Conservation (phyloP, 2,888 invertebrate species). For the Rhingia campestris region DNA sequence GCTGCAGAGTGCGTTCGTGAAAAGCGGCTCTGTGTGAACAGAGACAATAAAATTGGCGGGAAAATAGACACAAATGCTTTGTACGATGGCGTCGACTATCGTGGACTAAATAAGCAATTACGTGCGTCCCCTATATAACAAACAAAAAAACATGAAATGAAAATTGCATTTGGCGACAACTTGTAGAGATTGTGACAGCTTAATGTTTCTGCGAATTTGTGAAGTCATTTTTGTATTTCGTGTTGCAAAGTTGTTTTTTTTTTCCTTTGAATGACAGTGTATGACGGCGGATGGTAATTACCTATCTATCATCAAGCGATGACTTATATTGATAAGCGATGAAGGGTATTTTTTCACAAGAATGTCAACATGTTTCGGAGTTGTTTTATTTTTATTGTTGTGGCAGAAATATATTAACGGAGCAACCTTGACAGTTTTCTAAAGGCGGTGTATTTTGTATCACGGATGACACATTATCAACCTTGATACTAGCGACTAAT, state of each 20-base stretch:
- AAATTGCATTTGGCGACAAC: constrained; percentile 31
- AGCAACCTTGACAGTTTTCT: too few relatives aligned
- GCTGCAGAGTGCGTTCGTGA: constrained; percentile 20
- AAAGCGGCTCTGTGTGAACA: neutral
- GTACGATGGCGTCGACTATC: constrained; percentile 5
- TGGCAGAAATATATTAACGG: too few relatives aligned
- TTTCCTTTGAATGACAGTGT: neutral
- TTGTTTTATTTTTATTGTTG: too few relatives aligned
- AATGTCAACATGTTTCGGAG: too few relatives aligned
- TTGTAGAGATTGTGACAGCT: constrained; percentile 6
- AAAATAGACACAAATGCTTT: constrained; percentile 3
- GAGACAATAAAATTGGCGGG: constrained; percentile 3
- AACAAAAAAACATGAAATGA: neutral
- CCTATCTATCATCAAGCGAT: constrained; percentile 1
- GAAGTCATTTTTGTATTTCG: neutral
- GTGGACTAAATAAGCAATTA: constrained; percentile 35
- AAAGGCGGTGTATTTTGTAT: too few relatives aligned
- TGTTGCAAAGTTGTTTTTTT: constrained; percentile 6
- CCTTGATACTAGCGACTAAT: too few relatives aligned
- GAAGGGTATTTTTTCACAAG: too few relatives aligned
- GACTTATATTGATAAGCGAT: neutral
- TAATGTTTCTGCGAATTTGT: constrained; percentile 32
- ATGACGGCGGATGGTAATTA: neutral
- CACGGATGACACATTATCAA: too few relatives aligned
- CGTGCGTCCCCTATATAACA: neutral